Base-by-base conservation (phyloP, 2,888 invertebrate genomes). In the Drosophila paranaensis region DNA sequence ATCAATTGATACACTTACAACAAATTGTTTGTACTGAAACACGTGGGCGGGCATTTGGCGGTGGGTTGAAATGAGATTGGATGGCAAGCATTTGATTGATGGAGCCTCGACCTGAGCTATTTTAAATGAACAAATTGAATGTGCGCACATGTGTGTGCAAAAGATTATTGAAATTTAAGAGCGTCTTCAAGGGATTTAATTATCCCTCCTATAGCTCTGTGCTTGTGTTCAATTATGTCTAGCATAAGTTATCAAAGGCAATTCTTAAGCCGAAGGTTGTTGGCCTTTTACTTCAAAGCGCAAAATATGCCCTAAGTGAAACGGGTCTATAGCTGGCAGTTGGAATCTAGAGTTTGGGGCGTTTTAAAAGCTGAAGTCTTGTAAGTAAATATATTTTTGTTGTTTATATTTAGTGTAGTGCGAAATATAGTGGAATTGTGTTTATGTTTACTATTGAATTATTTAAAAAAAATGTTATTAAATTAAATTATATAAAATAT, bases 1-100 rank as follows among this genome's bases (percentile, higher is more conserved):
- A 81, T 81, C 90, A 90, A 86, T 89, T 90, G 90, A 88, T 88
- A 89, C 85, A 89, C 88, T 90, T 90, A 90, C 90, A 89, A 90
- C 90, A 85, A 84, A 88, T 84, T 90, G 84, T 84, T 90, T 89
- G 84, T 67, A 71, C 71, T 77, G 85, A 69, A 73, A 72, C 74
- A 87, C 79, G 67, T 84, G 68, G 85, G 69, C 61, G 67, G 67
- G 60, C 45, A 30, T 14, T 39, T 33, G 16, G n/a, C 11, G n/a
- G 2, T 61, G 30, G 9, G 11, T 9, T 5, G 14, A 55, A 5
- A 25, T 33, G 42, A 20, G 50, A n/a, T n/a, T 27, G 27, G 46
- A 30, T 51, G 63, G 60, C 30, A 56, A 48, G 48, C 71, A 37
- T 72, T 90, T 84, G 84, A 84, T 84, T 90, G 84, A 84, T 84